phyloP scores from a whole-genome alignment of 2,113 vertebrate species.

The Eidolon helvum region DNA sequence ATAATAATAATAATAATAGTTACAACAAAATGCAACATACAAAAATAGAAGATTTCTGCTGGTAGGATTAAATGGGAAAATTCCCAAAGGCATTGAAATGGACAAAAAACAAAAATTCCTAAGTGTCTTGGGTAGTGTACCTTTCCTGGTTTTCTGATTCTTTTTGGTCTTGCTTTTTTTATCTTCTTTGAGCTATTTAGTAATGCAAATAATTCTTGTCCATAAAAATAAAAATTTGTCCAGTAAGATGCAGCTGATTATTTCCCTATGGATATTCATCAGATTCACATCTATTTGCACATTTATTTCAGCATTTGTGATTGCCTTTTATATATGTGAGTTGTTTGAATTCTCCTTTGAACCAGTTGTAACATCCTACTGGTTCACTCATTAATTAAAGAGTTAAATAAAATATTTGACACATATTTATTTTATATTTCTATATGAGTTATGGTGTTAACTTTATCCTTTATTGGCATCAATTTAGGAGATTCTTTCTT shows the following conservation, averaged over 20 bases:
- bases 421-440: not conserved
- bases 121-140: not conserved
- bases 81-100: not conserved
- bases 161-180: not conserved
- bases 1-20: no score
- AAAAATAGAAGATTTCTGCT: slow-evolving; percentile 20
- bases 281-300: slow-evolving; percentile 31
- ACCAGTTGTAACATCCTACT: not conserved
- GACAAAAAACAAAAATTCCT: not conserved
- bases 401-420: slow-evolving; percentile 25
- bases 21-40: not conserved
- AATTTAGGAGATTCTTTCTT: slow-evolving; percentile 41
- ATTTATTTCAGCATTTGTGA: not conserved
- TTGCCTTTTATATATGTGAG: not conserved
- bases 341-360: slow-evolving; percentile 25
- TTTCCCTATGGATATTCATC: slow-evolving; percentile 18
- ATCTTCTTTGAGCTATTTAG: not conserved
- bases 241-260: not conserved
- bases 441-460: not conserved
- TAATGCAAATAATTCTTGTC: slow-evolving; percentile 23
- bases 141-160: not conserved
- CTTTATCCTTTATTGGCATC: not conserved
- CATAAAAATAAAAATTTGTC: slow-evolving; percentile 29
- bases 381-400: not conserved
- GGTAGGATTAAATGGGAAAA: not conserved